Evolutionary conservation across 1,140 invertebrate genomes (phyloP).

Genomic region (Melanaphis sacchari): DNA sequence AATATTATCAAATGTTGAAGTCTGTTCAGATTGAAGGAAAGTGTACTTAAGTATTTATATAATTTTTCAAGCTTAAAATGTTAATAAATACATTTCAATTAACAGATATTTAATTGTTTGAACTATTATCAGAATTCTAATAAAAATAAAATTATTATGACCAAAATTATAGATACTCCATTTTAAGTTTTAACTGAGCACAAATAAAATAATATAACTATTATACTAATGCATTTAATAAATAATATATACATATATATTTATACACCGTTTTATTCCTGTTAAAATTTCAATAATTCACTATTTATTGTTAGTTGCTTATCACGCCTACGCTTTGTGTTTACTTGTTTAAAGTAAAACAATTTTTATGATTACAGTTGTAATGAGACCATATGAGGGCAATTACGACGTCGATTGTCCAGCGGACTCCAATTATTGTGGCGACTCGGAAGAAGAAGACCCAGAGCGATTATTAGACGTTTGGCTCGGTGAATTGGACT

Average conservation of each 20-base stretch:
- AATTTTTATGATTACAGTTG: slow-evolving; percentile 31
- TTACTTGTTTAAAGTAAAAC: neutral
- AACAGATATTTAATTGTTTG: too few relatives aligned
- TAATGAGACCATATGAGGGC: slow-evolving; percentile 57
- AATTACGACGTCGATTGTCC: slow-evolving; percentile 53
- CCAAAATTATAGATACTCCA: too few relatives aligned
- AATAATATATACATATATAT: too few relatives aligned
- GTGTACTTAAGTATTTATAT: too few relatives aligned
- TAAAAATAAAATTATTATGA: too few relatives aligned
- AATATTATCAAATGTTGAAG: too few relatives aligned
- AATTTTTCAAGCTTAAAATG: too few relatives aligned
- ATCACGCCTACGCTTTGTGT: neutral
- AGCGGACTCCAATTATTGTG: slow-evolving; percentile 50
- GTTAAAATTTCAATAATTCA: neutral
- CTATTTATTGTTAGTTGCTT: neutral
- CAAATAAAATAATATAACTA: neutral
- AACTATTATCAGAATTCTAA: too few relatives aligned
- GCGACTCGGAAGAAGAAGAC: slow-evolving; percentile 64
- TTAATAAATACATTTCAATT: too few relatives aligned
- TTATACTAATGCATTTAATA: too few relatives aligned
- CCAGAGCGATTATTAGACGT: slow-evolving; percentile 72
- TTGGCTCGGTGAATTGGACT: slow-evolving; percentile 73
- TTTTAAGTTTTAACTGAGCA: neutral
- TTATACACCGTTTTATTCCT: neutral
- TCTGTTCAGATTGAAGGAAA: too few relatives aligned